Evolutionary conservation across 1,140 invertebrate species (phyloP).

Genomic region (Hormaphis cornu): DNA sequence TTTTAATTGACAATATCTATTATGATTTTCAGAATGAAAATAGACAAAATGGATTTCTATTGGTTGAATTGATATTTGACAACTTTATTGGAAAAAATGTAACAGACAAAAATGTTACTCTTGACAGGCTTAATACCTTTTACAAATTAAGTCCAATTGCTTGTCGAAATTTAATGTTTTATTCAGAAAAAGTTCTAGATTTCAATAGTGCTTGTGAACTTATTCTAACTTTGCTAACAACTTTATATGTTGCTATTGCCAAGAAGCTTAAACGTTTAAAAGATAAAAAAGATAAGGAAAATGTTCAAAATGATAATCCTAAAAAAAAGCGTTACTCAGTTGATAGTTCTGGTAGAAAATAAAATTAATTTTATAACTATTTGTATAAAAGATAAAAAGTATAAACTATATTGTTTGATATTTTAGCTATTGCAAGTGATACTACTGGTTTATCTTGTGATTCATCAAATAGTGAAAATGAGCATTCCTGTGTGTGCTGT

Average conservation of each 20-base stretch:
- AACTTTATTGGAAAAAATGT: conserved; percentile 17
- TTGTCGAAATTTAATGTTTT: conserved; percentile 8
- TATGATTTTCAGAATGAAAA: conserved; percentile 1
- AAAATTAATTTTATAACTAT: no score
- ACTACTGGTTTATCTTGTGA: neutral
- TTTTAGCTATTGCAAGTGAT: neutral
- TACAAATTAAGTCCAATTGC: conserved; percentile 1
- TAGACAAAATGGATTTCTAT: neutral
- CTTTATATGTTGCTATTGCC: neutral
- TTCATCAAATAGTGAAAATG: neutral
- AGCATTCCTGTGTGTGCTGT: neutral
- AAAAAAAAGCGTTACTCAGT: neutral
- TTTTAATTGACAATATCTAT: neutral
- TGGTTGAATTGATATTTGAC: conserved; percentile 23
- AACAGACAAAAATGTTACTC: neutral
- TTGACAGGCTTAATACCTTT: neutral
- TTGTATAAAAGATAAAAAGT: neutral
- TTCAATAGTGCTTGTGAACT: conserved; percentile 8
- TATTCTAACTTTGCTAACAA: conserved; percentile 20
- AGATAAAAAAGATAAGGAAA: conserved; percentile 2
- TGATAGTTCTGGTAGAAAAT: no score
- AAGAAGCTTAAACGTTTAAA: conserved; percentile 9
- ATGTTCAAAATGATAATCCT: neutral
- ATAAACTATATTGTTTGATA: neutral
- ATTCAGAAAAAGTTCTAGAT: neutral